Evolutionary conservation across 1,140 invertebrate species (phyloP), one percentile per base, ranked within the genome.

Genomic region (Trissolcus basalis): DNA sequence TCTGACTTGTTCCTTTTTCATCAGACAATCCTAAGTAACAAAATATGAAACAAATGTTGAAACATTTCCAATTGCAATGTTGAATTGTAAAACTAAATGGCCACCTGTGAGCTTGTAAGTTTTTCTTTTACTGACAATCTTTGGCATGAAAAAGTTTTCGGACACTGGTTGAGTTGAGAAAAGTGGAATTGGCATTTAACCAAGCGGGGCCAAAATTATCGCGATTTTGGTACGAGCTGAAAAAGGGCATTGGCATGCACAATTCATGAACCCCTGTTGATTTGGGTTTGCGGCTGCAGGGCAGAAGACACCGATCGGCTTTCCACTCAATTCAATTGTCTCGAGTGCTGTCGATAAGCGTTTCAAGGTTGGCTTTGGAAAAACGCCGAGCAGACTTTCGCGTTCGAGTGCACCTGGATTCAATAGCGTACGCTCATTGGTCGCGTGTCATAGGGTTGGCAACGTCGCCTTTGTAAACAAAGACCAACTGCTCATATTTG

Each of bases 241-340:
- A 68, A 55, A 54, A 54, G 65, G 65, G 56, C 65, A 69, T 69
- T 60, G 65, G 41, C 55, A 60, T 41, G 41, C 41, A 15, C 49
- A 33, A 68, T 59, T 45, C 41, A 59, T 55, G 35, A 54, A 60
- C 39, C 54, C 32, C 53, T 43, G 47, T 67, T 51, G 45, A 51
- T 56, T 49, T 27, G 19, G 19, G n/a, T 45, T 45, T 45, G 8
- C 13, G 3, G 8, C 13, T 13, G n/a, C 47, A 43, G 56, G 49
- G 49, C 45, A 39, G 39, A 36, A 47, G 39, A 55, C 19, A 27
- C 19, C 19, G 19, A 54, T 54, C 41, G 19, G 33, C 64, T 68
- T 55, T 58, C 54, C 64, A 56, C 64, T 68, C 54, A 47, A 67
- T 67, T 43, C 44, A 50, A 67, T 67, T 50, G 63, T 67, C 53